phyloP scores from a whole-genome alignment of 2,888 invertebrate genomes.

The Allygus modestus region DNA sequence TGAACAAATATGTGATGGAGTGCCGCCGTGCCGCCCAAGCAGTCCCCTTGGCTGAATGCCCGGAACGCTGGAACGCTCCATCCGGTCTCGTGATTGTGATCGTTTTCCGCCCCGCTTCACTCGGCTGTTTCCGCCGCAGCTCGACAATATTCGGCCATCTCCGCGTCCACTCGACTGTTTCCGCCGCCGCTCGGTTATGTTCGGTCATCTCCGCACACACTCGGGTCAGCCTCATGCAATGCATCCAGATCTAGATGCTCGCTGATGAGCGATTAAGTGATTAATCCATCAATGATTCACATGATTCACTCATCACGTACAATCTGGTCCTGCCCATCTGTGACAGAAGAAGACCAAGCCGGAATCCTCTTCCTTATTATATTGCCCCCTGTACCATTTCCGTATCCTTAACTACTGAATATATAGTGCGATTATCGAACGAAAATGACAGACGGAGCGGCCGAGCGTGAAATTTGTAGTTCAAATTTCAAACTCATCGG shows the following conservation, averaged over 20 bases:
- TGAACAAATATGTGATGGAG: too few relatives aligned
- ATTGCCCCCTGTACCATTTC: too few relatives aligned
- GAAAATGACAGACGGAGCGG: too few relatives aligned
- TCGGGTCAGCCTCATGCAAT: not conserved
- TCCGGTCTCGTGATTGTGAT: not conserved
- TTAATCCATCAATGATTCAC: not conserved
- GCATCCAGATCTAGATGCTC: not conserved
- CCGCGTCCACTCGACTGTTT: too few relatives aligned
- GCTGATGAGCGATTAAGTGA: conserved; percentile 1
- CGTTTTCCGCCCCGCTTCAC: not conserved
- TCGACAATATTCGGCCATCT: not conserved
- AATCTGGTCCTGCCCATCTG: not conserved
- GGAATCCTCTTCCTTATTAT: too few relatives aligned
- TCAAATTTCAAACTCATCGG: too few relatives aligned
- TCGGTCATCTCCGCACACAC: not conserved
- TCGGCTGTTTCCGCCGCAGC: not conserved
- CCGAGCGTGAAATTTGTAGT: too few relatives aligned
- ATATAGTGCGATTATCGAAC: too few relatives aligned
- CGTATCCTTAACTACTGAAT: too few relatives aligned
- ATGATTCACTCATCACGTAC: not conserved
- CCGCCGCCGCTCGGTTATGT: not conserved
- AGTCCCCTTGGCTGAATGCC: conserved; percentile 2
- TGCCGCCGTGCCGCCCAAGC: not conserved
- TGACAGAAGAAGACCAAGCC: not conserved
- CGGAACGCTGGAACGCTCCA: not conserved